Base-by-base conservation (phyloP, 2,888 invertebrate species). In the Aleiodes testaceus region DNA sequence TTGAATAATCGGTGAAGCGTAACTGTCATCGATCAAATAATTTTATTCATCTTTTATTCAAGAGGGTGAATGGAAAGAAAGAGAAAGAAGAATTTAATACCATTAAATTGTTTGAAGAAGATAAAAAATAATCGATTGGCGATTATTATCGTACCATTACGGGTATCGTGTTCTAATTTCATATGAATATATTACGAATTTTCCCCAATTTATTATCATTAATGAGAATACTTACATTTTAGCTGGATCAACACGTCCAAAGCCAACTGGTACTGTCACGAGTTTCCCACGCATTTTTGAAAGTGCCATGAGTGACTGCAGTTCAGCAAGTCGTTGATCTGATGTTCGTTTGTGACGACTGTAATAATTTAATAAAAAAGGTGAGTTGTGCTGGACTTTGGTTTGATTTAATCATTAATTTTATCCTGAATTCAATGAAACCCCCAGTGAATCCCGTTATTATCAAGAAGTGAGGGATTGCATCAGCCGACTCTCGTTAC, bases 321-420 rank as follows among this genome's bases (percentile, higher is more conserved):
- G 82, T 81, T 91, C 91, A 22, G 91, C 91, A 68, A 91, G 80
- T 69, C 91, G 86, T 80, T 91, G 91, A 80, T 91, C 91, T 22
- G 91, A 91, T 22, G 90, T 89, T 59, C 90, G 86, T 79, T 90
- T 90, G 63, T 89, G 88, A 76, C 90, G 88, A 80, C 78, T 88
- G 83, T 72, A 81, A 85, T 71, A 79, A 26, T 45, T 26, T 20
- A 30, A 45, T 55, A 26, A 36, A 64, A 14, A 20, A 50, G 44
- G 36, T 36, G 12, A 44, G 61, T 65, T 26, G 6, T 52, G n/a
- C n/a, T n/a, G n/a, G n/a, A n/a, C n/a, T n/a, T n/a, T n/a, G n/a
- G n/a, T n/a, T n/a, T n/a, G n/a, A n/a, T n/a, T n/a, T n/a, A n/a
- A n/a, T n/a, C n/a, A n/a, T n/a, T n/a, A n/a, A n/a, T n/a, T n/a